Evolutionary conservation across 2,797 vertebrate genomes (phyloP), one percentile per base, ranked within the genome.

Genomic region (Linurgus olivaceus): DNA sequence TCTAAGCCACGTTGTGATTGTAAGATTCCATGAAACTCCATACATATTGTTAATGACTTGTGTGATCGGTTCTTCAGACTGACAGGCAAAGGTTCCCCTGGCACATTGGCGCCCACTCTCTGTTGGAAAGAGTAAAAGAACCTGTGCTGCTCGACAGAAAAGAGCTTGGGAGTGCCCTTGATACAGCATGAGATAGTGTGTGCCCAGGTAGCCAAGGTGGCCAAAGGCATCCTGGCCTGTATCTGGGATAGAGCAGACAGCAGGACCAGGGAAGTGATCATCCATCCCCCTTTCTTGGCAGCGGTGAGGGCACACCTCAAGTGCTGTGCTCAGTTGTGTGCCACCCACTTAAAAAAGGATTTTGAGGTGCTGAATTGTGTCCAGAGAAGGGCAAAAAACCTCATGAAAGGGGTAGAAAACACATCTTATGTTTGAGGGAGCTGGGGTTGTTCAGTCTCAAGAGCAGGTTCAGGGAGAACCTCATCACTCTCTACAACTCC

Each of bases 21-120:
- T 3, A 54, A 67, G 40, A 74, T 29, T 35, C 40, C 21, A 6
- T 10, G 7, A 48, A 61, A n/a, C 29, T 17, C 54, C 8, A 3
- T 7, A 9, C 2, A 9, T 16, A 5, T 0, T 13, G 26, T 16
- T 42, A 37, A 29, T n/a, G 31, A 20, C 20, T 12, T 7, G 17
- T 3, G 11, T 8, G 38, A 42, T 55, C 24, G 10, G 42, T 48
- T 37, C 48, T 13, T 48, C 13, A 55, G 40, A 29, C 0, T 29
- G 54, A 23, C 11, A 50, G 48, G 54, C 28, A 33, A 42, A 73
- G 48, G 28, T 4, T 68, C 20, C 20, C 29, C 20, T 9, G 70
- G 42, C 62, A 50, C 31, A 5, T 4, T 0, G 2, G 15, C 3
- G 15, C 18, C 38, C 8, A 4, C 24, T 9, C 15, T 6, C 12